Conservation (phyloP, 2,113 vertebrate genomes). For the Lepus europaeus region DNA sequence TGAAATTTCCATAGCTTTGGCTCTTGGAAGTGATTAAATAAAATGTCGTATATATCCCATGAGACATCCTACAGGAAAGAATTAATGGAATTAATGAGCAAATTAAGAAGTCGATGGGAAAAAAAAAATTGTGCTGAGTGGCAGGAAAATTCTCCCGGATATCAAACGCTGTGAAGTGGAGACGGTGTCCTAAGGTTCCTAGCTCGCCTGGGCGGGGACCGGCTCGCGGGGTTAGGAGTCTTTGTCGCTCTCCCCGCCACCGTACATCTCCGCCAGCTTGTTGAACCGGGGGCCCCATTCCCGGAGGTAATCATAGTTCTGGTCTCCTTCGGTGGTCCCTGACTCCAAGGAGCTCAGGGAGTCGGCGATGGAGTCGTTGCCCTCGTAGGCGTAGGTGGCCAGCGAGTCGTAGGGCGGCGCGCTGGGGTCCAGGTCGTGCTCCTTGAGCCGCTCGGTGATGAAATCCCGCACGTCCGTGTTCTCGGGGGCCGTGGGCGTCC, state of each 20-base stretch:
- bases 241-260: constrained; percentile 94
- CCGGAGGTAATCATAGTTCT: constrained; percentile 97
- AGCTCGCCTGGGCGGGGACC: constrained; percentile 72
- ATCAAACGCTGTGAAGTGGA: constrained; percentile 87
- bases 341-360: constrained; percentile 98
- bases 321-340: constrained; percentile 94
- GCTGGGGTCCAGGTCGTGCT: constrained; percentile 95
- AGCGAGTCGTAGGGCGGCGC: constrained; percentile 98
- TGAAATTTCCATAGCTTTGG: constrained; percentile 91
- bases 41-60: constrained; percentile 86
- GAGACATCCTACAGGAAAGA: constrained; percentile 88
- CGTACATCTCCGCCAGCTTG: constrained; percentile 98
- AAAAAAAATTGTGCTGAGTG: constrained; percentile 88
- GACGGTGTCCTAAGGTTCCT: constrained; percentile 83
- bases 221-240: constrained; percentile 90
- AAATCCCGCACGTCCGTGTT: constrained; percentile 97
- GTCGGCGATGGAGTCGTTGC: constrained; percentile 95
- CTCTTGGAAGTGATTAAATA: constrained; percentile 90
- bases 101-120: constrained; percentile 80
- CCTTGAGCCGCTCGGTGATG: constrained; percentile 95
- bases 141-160: constrained; percentile 87
- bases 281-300: constrained; percentile 98
- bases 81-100: constrained; percentile 87
- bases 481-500: constrained; percentile 95
- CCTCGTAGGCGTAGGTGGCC: constrained; percentile 98